A percentile compares a stretch with the other conserved stretches of the same genome.
These are phyloP conservation scores for Steatornis caripensis DNA, from an alignment of 2,113 vertebrate species.

Conservation along the genomic window DNA sequence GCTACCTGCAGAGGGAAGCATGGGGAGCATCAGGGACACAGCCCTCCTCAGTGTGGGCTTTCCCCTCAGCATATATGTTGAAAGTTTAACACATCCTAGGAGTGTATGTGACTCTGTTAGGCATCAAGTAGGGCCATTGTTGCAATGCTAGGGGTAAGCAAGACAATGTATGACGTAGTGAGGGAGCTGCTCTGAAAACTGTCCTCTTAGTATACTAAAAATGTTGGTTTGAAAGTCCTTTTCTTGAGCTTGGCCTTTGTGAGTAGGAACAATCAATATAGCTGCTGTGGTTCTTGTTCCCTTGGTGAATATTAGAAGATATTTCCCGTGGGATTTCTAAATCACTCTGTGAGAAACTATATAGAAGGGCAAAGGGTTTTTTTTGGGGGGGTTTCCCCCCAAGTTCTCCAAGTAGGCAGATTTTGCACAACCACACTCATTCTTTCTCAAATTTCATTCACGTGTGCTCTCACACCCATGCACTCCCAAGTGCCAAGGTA, in stretches of 20 bases:
- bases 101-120: background rate
- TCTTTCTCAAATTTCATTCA: background rate
- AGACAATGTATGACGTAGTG: background rate
- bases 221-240: background rate
- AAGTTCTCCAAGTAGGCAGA: background rate
- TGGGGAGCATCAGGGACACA: background rate
- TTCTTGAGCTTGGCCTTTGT: background rate
- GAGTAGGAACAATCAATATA: background rate
- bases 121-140: background rate
- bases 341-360: background rate
- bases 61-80: background rate
- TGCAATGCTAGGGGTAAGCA: background rate
- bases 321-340: background rate
- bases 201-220: background rate
- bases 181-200: background rate
- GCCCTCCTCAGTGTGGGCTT: background rate
- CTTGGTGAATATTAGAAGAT: background rate
- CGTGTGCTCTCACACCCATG: background rate
- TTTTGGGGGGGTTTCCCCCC: background rate
- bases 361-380: background rate
- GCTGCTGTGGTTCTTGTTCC: background rate
- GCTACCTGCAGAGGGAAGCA: background rate
- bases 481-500: too few species aligned
- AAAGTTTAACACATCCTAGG: background rate
- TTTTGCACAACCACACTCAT: background rate